Conservation (phyloP, 2,113 vertebrate genomes). For the Hyaena hyaena region DNA sequence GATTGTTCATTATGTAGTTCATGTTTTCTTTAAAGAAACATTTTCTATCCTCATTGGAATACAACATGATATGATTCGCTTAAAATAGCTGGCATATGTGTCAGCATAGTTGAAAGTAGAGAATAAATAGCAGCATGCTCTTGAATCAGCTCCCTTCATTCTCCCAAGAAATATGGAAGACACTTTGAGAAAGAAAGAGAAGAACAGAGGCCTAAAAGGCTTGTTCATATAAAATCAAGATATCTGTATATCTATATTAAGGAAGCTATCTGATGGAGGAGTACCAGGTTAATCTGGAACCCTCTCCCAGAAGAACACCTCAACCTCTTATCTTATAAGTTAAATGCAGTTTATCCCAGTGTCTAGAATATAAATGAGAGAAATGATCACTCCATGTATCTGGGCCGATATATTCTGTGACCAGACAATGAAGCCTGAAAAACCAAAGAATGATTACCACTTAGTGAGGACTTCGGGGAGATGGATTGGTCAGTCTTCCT, state of each 20-base stretch:
- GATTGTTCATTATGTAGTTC: neutral
- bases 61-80: neutral
- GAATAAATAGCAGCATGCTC: neutral
- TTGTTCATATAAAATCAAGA: neutral
- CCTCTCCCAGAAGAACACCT: neutral
- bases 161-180: neutral
- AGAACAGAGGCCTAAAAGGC: neutral
- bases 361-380: neutral
- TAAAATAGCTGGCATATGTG: neutral
- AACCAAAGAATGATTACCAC: neutral
- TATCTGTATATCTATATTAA: neutral
- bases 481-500: neutral
- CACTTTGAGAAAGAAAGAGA: neutral
- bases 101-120: neutral
- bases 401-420: neutral
- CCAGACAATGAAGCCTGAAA: neutral
- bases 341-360: neutral
- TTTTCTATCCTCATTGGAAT: neutral
- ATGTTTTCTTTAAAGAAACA: constrained; percentile 14
- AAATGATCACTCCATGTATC: neutral
- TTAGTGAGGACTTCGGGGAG: neutral
- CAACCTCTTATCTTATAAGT: neutral
- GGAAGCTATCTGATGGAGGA: neutral
- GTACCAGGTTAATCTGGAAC: neutral
- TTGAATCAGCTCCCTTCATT: neutral